phyloP scores from a whole-genome alignment of 1,140 invertebrate genomes.

The Hermetia illucens region DNA sequence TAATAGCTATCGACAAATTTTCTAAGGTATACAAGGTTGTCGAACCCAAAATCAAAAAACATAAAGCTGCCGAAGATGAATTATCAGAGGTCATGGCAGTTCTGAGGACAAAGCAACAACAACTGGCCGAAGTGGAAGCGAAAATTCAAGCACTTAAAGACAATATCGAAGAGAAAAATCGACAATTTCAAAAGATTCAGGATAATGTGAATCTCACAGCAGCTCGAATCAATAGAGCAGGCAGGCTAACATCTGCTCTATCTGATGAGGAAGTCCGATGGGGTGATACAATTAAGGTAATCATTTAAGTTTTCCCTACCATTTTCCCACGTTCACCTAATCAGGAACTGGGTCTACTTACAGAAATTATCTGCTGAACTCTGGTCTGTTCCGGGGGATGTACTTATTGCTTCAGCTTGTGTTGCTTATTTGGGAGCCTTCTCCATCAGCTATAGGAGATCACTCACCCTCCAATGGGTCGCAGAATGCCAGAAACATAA shows the following conservation, averaged over 20 bases:
- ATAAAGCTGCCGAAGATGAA: conserved; percentile 56
- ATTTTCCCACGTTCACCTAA: too few relatives aligned
- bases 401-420: conserved; percentile 67
- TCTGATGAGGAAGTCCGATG: conserved; percentile 73
- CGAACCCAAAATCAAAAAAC: conserved; percentile 66
- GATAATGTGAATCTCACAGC: conserved; percentile 65
- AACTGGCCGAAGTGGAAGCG: conserved; percentile 55
- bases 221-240: conserved; percentile 60
- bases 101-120: conserved; percentile 63
- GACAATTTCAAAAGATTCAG: conserved; percentile 51
- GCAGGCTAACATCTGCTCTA: conserved; percentile 66
- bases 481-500: conserved; percentile 38
- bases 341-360: too few relatives aligned
- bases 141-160: conserved; percentile 28
- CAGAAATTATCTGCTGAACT: conserved; percentile 15
- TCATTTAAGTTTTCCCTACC: not conserved
- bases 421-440: conserved; percentile 83
- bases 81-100: conserved; percentile 59
- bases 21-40: conserved; percentile 68
- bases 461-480: conserved; percentile 55
- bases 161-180: conserved; percentile 43
- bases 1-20: conserved; percentile 75
- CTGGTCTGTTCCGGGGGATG: conserved; percentile 48
- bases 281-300: conserved; percentile 56
- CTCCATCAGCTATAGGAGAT: conserved; percentile 54